Evolutionary conservation across 1,140 invertebrate species (phyloP).

Genomic region (Homalodisca vitripennis): DNA sequence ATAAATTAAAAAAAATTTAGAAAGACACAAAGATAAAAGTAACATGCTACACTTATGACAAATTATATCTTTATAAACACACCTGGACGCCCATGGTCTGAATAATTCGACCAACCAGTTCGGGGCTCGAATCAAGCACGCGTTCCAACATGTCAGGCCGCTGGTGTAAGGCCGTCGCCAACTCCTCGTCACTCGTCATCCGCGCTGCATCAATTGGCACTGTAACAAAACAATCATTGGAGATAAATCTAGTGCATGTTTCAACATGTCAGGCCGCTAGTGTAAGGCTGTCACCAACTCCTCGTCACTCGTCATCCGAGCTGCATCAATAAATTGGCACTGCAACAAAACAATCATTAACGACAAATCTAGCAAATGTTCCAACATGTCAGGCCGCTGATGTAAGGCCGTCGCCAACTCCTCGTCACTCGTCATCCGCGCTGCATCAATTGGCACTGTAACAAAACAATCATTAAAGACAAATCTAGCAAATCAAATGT

Average conservation of each 20-base stretch:
- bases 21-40: too few species aligned
- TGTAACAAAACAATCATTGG: too few species aligned
- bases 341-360: too few species aligned
- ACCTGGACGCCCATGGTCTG: conserved; percentile 23
- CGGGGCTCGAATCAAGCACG: conserved; percentile 14
- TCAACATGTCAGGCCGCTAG: conserved; percentile 19
- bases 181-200: conserved; percentile 25
- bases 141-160: conserved; percentile 23
- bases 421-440: conserved; percentile 21
- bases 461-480: too few species aligned
- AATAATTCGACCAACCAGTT: conserved; percentile 10
- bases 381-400: conserved; percentile 19
- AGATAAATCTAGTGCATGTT: conserved; percentile 11
- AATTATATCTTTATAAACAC: too few species aligned
- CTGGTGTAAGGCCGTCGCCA: not conserved
- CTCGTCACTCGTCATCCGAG: conserved; percentile 24
- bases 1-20: too few species aligned
- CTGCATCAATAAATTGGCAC: conserved; percentile 17
- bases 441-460: conserved; percentile 20
- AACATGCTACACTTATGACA: too few species aligned
- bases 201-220: conserved; percentile 19
- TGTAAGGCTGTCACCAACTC: not conserved
- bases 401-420: not conserved
- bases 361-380: conserved; percentile 17
- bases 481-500: too few species aligned